A percentile compares a stretch with the other conserved stretches of the same genome.
These are phyloP conservation scores for Siniperca obscura DNA, from an alignment of 2,797 vertebrate species.

Conservation along the genomic window DNA sequence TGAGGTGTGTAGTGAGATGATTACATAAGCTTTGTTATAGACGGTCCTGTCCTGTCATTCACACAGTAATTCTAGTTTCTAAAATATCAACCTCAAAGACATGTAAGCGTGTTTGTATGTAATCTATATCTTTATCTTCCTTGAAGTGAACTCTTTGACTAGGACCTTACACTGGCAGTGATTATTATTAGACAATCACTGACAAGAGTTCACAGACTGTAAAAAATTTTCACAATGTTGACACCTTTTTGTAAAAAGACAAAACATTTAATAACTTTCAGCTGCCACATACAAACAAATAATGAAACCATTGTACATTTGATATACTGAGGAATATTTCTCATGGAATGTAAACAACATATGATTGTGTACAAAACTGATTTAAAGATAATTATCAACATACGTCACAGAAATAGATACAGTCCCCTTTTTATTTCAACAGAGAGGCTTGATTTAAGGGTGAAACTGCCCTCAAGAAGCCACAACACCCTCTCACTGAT, in stretches of 20 bases:
- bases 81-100: neutral
- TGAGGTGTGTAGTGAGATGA: neutral
- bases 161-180: neutral
- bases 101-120: neutral
- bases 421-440: constrained; percentile 23
- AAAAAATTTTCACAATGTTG: constrained; percentile 4
- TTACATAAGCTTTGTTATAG: neutral
- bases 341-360: constrained; percentile 22
- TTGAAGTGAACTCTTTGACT: neutral
- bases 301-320: constrained; percentile 14
- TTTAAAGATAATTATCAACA: neutral
- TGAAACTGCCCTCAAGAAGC: neutral
- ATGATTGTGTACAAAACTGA: constrained; percentile 13
- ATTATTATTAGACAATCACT: neutral
- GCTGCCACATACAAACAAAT: constrained; percentile 51
- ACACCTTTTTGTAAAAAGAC: neutral
- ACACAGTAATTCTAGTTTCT: neutral
- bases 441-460: neutral
- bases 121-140: neutral
- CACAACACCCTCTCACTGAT: neutral
- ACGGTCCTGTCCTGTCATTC: neutral
- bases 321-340: neutral
- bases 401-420: constrained; percentile 1
- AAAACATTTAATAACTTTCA: constrained; percentile 33
- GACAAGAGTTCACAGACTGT: neutral